A percentile compares a stretch with the other conserved stretches of the same genome.
Evolutionary conservation across 1,140 invertebrate species (phyloP).

Genomic region (Drosophila paulistorum): DNA sequence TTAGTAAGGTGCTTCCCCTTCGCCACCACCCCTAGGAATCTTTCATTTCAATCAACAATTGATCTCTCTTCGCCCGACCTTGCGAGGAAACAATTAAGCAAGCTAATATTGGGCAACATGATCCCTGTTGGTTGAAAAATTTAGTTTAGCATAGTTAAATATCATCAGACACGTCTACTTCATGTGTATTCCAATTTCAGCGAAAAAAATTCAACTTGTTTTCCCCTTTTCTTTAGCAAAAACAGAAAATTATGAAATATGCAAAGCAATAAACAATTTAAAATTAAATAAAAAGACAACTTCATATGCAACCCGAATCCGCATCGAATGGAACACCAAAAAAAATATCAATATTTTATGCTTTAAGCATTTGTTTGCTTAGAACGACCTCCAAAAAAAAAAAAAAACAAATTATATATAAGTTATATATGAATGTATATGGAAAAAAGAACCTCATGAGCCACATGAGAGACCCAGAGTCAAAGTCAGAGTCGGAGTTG

Average conservation of each 20-base stretch:
- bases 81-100: no score
- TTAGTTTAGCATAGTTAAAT: slow-evolving; percentile 6
- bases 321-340: slow-evolving; percentile 54
- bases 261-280: slow-evolving; percentile 80
- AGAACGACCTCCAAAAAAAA: slow-evolving; percentile 73
- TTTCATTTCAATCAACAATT: no score
- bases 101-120: no score
- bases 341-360: slow-evolving; percentile 76
- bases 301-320: slow-evolving; percentile 65
- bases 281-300: slow-evolving; percentile 80
- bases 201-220: not conserved
- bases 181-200: not conserved
- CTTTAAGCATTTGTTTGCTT: slow-evolving; percentile 78
- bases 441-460: slow-evolving; percentile 21
- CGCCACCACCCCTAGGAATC: no score
- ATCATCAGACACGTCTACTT: slow-evolving; percentile 18
- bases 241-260: slow-evolving; percentile 74
- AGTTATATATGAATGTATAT: no score
- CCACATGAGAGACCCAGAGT: slow-evolving; percentile 26
- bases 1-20: no score
- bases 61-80: no score
- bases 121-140: not conserved
- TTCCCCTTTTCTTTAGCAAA: slow-evolving; percentile 10
- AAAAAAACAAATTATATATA: slow-evolving; percentile 14
- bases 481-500: slow-evolving; percentile 12